Percentiles rank a stretch among this genome's conserved stretches.
These are phyloP conservation scores for Paratrypauchen microcephalus DNA, from an alignment of 2,797 vertebrate genomes.

Conservation along the genomic window DNA sequence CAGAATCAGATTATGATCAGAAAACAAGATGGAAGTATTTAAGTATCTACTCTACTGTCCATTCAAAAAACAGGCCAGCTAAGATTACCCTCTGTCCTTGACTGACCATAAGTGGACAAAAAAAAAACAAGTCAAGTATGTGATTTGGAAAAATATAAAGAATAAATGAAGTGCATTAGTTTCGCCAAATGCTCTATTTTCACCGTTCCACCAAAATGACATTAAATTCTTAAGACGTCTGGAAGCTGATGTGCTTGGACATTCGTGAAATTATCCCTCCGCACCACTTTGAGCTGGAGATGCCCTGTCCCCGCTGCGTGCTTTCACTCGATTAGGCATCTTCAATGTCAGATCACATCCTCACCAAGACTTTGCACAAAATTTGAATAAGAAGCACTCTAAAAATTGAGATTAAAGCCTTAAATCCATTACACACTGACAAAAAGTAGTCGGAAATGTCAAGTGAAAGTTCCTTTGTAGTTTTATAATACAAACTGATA, in stretches of 20 bases:
- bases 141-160: too few relatives aligned
- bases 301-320: slow-evolving; percentile 21
- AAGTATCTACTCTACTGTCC: too few relatives aligned
- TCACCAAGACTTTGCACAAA: slow-evolving; percentile 7
- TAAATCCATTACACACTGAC: not conserved
- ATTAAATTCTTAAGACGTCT: slow-evolving; percentile 11
- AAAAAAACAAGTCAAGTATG: too few relatives aligned
- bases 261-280: slow-evolving; percentile 17
- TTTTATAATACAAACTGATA: slow-evolving; percentile 14
- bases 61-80: not conserved
- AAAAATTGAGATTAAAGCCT: slow-evolving; percentile 19
- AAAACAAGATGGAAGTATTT: too few relatives aligned
- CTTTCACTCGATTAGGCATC: slow-evolving; percentile 12
- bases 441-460: slow-evolving; percentile 8
- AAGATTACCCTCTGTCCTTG: not conserved
- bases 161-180: slow-evolving; percentile 3
- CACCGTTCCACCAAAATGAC: slow-evolving; percentile 3
- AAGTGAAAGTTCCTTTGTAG: slow-evolving; percentile 5
- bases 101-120: not conserved
- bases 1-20: too few relatives aligned
- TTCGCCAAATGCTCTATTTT: not conserved
- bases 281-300: slow-evolving; percentile 8
- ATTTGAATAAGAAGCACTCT: slow-evolving; percentile 23
- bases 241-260: slow-evolving; percentile 13
- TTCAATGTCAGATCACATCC: slow-evolving; percentile 23